Conservation (phyloP, 2,888 invertebrate genomes). For the Drosophila aldrichi region DNA sequence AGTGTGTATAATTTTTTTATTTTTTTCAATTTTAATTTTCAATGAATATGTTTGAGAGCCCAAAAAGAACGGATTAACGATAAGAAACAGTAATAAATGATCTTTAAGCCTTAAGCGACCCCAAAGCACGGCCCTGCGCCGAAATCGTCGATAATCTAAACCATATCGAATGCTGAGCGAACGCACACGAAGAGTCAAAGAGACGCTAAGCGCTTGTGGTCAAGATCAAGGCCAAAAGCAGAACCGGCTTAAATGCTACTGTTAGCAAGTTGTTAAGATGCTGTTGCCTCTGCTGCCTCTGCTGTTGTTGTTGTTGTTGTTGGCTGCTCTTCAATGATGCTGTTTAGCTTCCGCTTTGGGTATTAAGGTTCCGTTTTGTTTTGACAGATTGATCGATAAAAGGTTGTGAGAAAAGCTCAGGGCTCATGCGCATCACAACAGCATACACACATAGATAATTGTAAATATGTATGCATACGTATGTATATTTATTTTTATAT, state of each 20-base stretch:
- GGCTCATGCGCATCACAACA: conserved; percentile 23
- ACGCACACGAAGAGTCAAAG: conserved; percentile 11
- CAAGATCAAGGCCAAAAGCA: conserved; percentile 77
- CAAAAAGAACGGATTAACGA: conserved; percentile 1
- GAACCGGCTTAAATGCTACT: conserved; percentile 68
- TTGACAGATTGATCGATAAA: conserved; percentile 71
- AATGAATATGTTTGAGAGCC: background rate
- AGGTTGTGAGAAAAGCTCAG: conserved; percentile 58
- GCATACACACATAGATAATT: background rate
- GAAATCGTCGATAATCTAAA: conserved; percentile 32
- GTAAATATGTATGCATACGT: background rate
- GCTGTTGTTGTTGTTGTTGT: background rate
- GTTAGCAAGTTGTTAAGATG: conserved; percentile 51
- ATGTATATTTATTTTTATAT: no score
- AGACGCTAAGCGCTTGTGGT: conserved; percentile 61
- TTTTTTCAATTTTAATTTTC: background rate
- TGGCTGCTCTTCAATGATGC: conserved; percentile 49
- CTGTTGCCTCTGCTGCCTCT: background rate
- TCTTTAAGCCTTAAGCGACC: conserved; percentile 28
- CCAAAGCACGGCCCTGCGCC: conserved; percentile 45
- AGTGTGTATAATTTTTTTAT: no score
- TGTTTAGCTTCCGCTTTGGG: conserved; percentile 61
- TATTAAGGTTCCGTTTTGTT: conserved; percentile 63
- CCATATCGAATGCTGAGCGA: conserved; percentile 4
- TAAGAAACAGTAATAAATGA: background rate